Evolutionary conservation across 2,888 invertebrate species (phyloP).

Genomic region (Sesia bembeciformis): DNA sequence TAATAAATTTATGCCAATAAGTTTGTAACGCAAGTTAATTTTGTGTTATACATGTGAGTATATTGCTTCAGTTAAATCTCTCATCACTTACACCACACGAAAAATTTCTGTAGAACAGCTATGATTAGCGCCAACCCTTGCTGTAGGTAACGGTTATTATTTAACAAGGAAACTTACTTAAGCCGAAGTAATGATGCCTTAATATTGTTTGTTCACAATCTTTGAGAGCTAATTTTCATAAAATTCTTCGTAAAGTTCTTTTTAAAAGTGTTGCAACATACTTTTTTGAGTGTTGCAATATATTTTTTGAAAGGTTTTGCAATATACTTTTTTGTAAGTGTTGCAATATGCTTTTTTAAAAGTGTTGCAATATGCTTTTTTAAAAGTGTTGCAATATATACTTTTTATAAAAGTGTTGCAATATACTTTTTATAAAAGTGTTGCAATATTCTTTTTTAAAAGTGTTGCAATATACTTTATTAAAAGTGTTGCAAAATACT

Average conservation of each 20-base stretch:
- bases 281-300: background rate
- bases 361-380: background rate
- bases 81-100: background rate
- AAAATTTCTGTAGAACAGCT: slow-evolving; percentile 7
- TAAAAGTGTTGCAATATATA: too few species aligned
- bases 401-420: too few species aligned
- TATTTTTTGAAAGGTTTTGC: background rate
- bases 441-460: too few species aligned
- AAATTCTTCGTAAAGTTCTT: background rate
- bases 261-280: background rate
- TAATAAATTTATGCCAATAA: too few species aligned
- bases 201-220: slow-evolving; percentile 2
- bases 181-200: slow-evolving; percentile 8
- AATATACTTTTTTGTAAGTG: background rate
- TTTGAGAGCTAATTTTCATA: background rate
- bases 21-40: too few species aligned
- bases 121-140: slow-evolving; percentile 7
- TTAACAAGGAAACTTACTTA: slow-evolving; percentile 30
- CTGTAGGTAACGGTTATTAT: slow-evolving; percentile 17
- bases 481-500: background rate
- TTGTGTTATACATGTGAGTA: too few species aligned
- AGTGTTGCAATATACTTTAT: too few species aligned
- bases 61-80: background rate
- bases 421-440: too few species aligned
- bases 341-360: background rate